Base-by-base conservation (phyloP, 1,140 invertebrate genomes). In the Tetragonula clypearis region DNA sequence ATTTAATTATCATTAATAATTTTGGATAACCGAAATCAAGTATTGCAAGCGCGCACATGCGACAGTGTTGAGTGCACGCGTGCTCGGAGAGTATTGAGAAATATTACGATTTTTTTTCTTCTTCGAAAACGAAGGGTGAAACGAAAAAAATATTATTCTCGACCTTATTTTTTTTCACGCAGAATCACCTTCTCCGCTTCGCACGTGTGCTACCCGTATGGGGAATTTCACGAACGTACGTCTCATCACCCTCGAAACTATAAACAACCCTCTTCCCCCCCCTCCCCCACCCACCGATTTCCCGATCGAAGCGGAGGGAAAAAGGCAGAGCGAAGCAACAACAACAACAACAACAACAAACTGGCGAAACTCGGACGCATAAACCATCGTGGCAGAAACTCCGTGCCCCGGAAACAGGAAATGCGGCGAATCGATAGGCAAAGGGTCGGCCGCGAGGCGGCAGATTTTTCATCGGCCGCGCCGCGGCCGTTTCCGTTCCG, bases 391-490 rank as follows among this genome's bases (percentile, higher is more conserved):
- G 15, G 12, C 19, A 58, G 73, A 74, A 41, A 74, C 21, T 69
- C 19, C 23, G 53, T 71, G n/a, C 49, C 41, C 4, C 30, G 56
- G 53, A 30, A 35, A 21, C 30, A 72, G 49, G 75, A 83, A 66
- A n/a, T 62, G 72, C 69, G n/a, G 35, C 71, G 17, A 76, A 76
- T 76, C 81, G 80, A 79, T 62, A 78, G 72, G 73, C 55, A 73
- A 86, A 88, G 74, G 30, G 30, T 30, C 30, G 82, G 71, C 80
- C 72, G 66, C 56, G 17, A 9, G 35, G 83, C 82, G 80, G 41
- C 35, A 73, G 35, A 81, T 86, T 88, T 89, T 88, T 88, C 82
- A 86, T 88, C 87, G 58, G 41, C 26, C 23, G 60, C 68, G 78
- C 21, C 74, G 53, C 65, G 30, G 23, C 30, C 74, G n/a, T 53